phyloP scores from a whole-genome alignment of 2,113 vertebrate genomes.

The Dendropsophus ebraccatus region DNA sequence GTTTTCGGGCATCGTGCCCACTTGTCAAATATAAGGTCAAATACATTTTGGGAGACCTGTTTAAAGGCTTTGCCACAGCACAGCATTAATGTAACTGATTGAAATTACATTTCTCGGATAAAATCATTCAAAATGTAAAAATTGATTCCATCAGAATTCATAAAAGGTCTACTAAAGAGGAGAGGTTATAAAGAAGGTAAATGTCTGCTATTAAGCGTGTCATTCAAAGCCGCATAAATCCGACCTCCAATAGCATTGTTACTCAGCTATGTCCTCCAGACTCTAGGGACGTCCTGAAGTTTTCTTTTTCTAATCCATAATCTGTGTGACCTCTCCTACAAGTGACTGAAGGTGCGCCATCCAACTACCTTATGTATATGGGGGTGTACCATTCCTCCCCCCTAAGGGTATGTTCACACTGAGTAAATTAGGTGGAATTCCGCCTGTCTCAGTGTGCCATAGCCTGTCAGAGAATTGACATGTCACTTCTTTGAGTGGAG shows the following conservation, averaged over 20 bases:
- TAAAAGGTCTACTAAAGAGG: slow-evolving; percentile 14
- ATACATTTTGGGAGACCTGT: neutral
- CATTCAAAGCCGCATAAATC: neutral
- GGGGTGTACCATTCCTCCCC: too few species aligned
- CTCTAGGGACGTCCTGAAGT: neutral
- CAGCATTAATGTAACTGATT: slow-evolving; percentile 20
- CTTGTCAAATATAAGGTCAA: slow-evolving; percentile 6
- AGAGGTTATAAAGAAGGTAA: neutral
- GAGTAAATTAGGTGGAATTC: too few species aligned
- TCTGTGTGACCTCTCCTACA: neutral
- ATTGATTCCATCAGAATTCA: slow-evolving; percentile 26
- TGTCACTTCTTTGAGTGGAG: too few species aligned
- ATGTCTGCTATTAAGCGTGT: slow-evolving; percentile 9
- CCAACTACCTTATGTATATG: too few species aligned
- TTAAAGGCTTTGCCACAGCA: slow-evolving; percentile 21
- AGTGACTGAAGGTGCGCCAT: neutral
- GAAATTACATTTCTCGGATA: slow-evolving; percentile 42
- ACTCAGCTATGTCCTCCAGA: neutral
- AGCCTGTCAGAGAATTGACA: too few species aligned
- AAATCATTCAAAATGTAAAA: slow-evolving; percentile 30
- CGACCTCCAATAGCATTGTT: neutral
- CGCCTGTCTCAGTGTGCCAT: too few species aligned
- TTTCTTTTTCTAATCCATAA: neutral
- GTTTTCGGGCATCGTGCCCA: neutral
- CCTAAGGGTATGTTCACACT: too few species aligned